Base-by-base conservation (phyloP, 2,113 vertebrate genomes). In the Muntiacus reevesi region DNA sequence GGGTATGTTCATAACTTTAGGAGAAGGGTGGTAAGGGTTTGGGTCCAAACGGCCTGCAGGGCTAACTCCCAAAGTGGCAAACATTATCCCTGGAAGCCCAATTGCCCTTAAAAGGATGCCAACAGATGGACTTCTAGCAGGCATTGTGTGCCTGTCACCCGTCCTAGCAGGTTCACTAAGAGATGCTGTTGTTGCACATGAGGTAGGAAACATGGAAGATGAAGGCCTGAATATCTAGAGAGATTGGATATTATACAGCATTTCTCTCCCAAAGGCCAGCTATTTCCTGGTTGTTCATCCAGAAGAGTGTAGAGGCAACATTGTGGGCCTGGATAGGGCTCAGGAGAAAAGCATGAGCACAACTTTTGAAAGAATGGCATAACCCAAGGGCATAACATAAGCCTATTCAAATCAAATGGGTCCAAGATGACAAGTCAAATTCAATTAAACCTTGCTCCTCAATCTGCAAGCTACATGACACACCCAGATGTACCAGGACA, bases 1-100 rank as follows among this genome's bases (percentile, higher is more conserved):
- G n/a, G 19, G 19, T 40, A 71, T 71, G 19, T 23, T 71, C 19
- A 40, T 71, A 23, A 71, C 67, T 40, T 23, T 40, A 71, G n/a
- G 67, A 71, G 19, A 71, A 71, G 10, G 5, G 67, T 71, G n/a
- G 67, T 71, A 71, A 36, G 64, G 17, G 64, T 71, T 71, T 36
- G 17, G n/a, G n/a, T 9, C n/a, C 9, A 71, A 36, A 71, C 0
- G 0, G n/a, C 67, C 19, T 40, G 10, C n/a, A 71, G 19, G n/a
- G n/a, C n/a, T 71, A 71, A 71, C 67, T 71, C 67, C 19, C 9
- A 71, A 71, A 36, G 67, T 71, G n/a, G 67, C 67, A 71, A 36
- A 71, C 4, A n/a, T 67, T 71, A 71, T 71, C 4, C 17, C n/a
- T 36, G 19, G 4, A 40, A 40, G 67, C n/a, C 67, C 67, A 23